These are phyloP conservation scores for Phalanger gymnotis DNA, from an alignment of 2,797 vertebrate species.

Conservation along the genomic window DNA sequence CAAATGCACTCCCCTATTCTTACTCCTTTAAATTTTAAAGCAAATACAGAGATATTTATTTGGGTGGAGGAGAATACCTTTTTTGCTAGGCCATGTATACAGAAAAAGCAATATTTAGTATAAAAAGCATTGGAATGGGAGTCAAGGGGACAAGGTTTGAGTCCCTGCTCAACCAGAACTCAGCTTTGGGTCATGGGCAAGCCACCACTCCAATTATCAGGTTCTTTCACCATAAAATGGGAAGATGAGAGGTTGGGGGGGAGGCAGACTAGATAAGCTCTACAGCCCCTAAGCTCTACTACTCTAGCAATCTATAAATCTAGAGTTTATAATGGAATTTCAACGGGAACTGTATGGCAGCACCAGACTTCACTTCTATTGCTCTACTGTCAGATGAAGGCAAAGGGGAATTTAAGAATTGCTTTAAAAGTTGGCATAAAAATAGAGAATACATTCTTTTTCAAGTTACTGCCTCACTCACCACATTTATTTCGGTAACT, in stretches of 20 bases:
- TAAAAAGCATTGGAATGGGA: background rate
- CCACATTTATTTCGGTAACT: background rate
- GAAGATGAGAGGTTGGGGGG: background rate
- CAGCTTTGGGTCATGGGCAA: background rate
- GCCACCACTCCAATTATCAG: background rate
- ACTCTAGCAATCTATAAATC: background rate
- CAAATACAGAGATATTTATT: background rate
- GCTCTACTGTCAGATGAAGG: background rate
- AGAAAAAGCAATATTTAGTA: background rate
- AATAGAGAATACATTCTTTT: background rate
- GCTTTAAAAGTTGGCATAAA: background rate
- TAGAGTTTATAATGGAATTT: background rate
- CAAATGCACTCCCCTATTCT: background rate
- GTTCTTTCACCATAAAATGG: background rate
- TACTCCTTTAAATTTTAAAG: background rate
- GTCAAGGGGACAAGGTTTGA: background rate
- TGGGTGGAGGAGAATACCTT: background rate
- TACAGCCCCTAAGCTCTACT: background rate
- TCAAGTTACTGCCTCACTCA: background rate
- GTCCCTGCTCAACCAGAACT: background rate
- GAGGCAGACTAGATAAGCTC: background rate
- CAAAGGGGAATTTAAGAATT: background rate
- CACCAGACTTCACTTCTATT: background rate
- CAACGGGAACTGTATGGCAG: background rate
- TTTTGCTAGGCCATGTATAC: background rate